Evolutionary conservation across 2,113 vertebrate genomes (phyloP).

Genomic region (Syrrhaptes paradoxus): DNA sequence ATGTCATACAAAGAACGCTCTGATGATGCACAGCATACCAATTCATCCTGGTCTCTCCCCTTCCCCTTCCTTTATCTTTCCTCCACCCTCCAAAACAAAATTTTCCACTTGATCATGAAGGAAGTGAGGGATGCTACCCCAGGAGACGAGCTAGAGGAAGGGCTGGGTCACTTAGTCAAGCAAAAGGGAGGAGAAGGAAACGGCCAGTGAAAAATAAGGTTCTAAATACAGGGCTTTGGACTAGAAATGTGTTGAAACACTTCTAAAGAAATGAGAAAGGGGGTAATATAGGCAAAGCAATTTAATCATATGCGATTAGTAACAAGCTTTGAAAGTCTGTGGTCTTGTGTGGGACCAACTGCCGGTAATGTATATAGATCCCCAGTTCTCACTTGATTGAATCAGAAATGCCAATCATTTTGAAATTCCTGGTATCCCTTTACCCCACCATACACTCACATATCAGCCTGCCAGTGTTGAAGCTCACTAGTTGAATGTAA

Average conservation of each 20-base stretch:
- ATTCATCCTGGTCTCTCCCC: not conserved
- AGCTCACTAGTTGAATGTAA: not conserved
- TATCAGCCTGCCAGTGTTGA: not conserved
- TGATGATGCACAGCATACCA: not conserved
- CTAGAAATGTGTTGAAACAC: not conserved
- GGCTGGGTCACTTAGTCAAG: conserved; percentile 56
- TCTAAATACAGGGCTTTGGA: not conserved
- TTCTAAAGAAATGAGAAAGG: not conserved
- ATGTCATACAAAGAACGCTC: not conserved
- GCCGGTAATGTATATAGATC: not conserved
- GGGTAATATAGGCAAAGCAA: not conserved
- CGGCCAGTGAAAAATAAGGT: conserved; percentile 20
- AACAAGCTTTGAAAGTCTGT: not conserved
- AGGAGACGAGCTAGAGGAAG: conserved; percentile 39
- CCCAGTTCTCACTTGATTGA: not conserved
- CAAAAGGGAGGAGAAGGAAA: conserved; percentile 58
- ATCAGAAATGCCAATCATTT: not conserved
- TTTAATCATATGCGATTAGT: not conserved
- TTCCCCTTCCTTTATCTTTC: conserved; percentile 4
- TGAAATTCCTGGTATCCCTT: not conserved
- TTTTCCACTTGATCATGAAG: not conserved
- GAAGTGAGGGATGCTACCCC: conserved; percentile 29
- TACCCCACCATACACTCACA: fast-evolving
- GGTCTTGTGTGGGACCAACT: not conserved
- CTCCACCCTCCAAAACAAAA: not conserved